These are phyloP conservation scores for Drosophila murphyi DNA, from an alignment of 1,140 invertebrate species.

Conservation along the genomic window DNA sequence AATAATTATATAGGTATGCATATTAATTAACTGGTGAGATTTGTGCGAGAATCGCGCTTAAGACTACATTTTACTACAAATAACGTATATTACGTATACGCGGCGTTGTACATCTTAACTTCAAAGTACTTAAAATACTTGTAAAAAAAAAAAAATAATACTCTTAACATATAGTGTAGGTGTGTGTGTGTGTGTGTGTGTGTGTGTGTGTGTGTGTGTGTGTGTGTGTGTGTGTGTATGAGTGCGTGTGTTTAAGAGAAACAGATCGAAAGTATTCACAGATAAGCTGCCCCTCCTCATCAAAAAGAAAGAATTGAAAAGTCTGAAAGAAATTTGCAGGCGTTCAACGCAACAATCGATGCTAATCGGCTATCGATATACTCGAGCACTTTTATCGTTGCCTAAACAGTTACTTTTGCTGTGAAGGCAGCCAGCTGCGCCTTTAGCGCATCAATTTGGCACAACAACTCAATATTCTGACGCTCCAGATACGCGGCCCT, in stretches of 20 bases:
- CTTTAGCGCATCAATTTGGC: slow-evolving; percentile 80
- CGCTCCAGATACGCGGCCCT: slow-evolving; percentile 93
- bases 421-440: slow-evolving; percentile 75
- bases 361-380: slow-evolving; percentile 25
- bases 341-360: slow-evolving; percentile 71
- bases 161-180: background rate
- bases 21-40: slow-evolving; percentile 63
- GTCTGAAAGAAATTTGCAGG: slow-evolving; percentile 44
- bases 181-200: no score
- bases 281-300: slow-evolving; percentile 50
- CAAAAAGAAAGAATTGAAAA: slow-evolving; percentile 20
- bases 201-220: no score
- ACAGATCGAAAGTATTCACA: slow-evolving; percentile 47
- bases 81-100: slow-evolving; percentile 46
- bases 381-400: slow-evolving; percentile 8
- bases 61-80: slow-evolving; percentile 52
- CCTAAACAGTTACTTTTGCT: slow-evolving; percentile 61
- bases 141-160: slow-evolving; percentile 23
- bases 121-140: slow-evolving; percentile 62
- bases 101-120: slow-evolving; percentile 28
- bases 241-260: slow-evolving; percentile 5
- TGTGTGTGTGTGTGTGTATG: background rate
- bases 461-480: slow-evolving; percentile 86
- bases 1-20: slow-evolving; percentile 17
- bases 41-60: slow-evolving; percentile 56